phyloP scores from a whole-genome alignment of 2,797 vertebrate genomes.

The Microtus obscurus region DNA sequence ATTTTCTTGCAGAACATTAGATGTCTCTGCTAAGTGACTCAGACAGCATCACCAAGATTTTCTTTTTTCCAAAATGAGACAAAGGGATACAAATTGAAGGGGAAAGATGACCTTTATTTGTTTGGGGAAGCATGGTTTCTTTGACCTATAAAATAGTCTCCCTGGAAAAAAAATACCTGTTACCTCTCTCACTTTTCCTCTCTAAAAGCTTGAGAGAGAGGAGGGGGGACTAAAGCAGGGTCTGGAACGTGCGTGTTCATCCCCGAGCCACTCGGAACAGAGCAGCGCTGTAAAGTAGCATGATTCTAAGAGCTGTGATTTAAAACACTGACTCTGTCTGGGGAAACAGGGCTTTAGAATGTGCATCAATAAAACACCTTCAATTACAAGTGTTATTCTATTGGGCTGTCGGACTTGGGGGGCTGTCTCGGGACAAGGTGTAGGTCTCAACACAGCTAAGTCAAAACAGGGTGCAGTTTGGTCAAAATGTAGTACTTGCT shows the following conservation, averaged over 20 bases:
- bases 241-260: background rate
- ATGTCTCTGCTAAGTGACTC: constrained; percentile 21
- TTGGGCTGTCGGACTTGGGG: background rate
- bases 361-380: constrained; percentile 37
- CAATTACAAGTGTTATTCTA: background rate
- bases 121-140: constrained; percentile 50
- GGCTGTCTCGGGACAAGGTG: background rate
- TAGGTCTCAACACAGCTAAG: background rate
- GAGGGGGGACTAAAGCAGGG: background rate
- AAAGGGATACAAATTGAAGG: constrained; percentile 63
- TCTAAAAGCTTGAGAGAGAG: background rate
- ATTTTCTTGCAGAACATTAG: constrained; percentile 65
- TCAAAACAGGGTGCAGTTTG: background rate
- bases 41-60: background rate
- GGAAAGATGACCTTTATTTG: constrained; percentile 50
- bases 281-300: background rate
- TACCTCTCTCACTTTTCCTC: constrained; percentile 46
- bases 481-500: background rate
- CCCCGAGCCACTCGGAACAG: background rate
- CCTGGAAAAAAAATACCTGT: background rate
- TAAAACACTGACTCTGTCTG: constrained; percentile 40
- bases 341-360: background rate
- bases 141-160: constrained; percentile 73
- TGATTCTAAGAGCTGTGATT: constrained; percentile 25
- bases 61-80: constrained; percentile 42